Evolutionary conservation across 2,113 vertebrate genomes (phyloP).

Genomic region (Falco punctatus): DNA sequence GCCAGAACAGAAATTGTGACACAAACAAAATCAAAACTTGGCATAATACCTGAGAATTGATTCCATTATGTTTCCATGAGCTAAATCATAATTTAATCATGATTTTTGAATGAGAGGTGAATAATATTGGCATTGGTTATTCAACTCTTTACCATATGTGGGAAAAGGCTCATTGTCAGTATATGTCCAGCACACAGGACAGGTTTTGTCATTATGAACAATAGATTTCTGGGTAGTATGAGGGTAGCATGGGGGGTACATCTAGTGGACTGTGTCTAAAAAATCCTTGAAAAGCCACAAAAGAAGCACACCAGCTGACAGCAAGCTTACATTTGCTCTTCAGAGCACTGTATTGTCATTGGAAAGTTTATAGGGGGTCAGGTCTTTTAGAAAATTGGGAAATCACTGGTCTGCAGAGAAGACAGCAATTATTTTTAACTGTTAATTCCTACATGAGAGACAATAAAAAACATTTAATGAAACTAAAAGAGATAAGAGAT

Average conservation of each 20-base stretch:
- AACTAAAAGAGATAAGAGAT: background rate
- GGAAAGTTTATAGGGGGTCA: background rate
- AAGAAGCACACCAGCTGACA: background rate
- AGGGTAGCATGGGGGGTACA: background rate
- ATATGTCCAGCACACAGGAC: background rate
- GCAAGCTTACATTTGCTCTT: background rate
- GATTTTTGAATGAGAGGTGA: background rate
- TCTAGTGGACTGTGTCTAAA: background rate
- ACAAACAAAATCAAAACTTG: background rate
- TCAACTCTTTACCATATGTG: background rate
- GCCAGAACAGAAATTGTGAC: background rate
- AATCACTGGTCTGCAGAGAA: background rate
- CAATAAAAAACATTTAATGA: background rate
- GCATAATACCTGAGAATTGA: too few species aligned
- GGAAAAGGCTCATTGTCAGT: rapidly evolving
- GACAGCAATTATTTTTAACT: background rate
- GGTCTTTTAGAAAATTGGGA: rapidly evolving
- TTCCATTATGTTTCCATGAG: background rate
- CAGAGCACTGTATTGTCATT: background rate
- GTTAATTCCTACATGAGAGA: background rate
- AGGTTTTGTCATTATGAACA: background rate
- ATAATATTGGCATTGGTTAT: background rate
- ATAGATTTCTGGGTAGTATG: background rate
- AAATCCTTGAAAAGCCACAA: background rate
- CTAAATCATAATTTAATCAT: background rate